These are phyloP conservation scores for Phoxinus dragarum DNA, from an alignment of 2,797 vertebrate species.

Conservation along the genomic window DNA sequence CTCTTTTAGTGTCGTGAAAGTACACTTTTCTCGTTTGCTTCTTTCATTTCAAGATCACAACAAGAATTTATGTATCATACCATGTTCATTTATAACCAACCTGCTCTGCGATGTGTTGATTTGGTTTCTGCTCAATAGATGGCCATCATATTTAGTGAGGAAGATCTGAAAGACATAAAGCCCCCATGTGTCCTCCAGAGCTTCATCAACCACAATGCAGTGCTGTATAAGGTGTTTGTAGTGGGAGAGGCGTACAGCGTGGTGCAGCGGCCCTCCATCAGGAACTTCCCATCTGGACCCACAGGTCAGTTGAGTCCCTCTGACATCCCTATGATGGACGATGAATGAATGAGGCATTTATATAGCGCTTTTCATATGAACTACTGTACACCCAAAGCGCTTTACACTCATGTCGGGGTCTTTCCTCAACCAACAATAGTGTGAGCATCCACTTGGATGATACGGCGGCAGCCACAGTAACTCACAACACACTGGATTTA, in stretches of 20 bases:
- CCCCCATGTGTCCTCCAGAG: conserved; percentile 98
- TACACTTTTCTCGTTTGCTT: background rate
- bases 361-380: too few species aligned
- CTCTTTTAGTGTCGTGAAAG: background rate
- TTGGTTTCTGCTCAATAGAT: conserved; percentile 79
- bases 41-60: conserved; percentile 7
- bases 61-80: background rate
- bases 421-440: too few species aligned
- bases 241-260: conserved; percentile 97
- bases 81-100: conserved; percentile 9
- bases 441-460: too few species aligned
- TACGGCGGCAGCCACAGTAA: too few species aligned
- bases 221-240: conserved; percentile 98
- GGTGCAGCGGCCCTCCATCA: conserved; percentile 94
- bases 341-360: too few species aligned
- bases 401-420: too few species aligned
- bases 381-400: too few species aligned
- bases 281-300: conserved; percentile 94
- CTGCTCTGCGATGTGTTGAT: conserved; percentile 16
- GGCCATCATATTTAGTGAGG: conserved; percentile 97
- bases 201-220: conserved; percentile 98
- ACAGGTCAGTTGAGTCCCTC: conserved; percentile 81
- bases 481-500: too few species aligned
- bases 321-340: background rate
- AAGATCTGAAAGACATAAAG: conserved; percentile 90